Evolutionary conservation across 2,888 invertebrate genomes (phyloP), one percentile per base, ranked within the genome.

Genomic region (Nomada goodeniana): DNA sequence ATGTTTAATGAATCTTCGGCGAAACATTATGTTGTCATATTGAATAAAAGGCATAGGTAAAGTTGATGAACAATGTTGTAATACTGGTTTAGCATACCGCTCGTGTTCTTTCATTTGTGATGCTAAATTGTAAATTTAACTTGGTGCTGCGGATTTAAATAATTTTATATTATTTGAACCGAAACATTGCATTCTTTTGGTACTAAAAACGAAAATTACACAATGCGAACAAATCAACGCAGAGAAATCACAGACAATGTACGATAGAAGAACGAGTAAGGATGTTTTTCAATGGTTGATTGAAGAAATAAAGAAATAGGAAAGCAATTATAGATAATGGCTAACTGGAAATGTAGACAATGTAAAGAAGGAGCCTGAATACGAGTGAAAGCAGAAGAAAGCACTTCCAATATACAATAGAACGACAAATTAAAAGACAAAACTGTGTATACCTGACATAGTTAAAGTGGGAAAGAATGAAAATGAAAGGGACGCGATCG

Each of bases 351-450:
- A 20, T 2, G 10, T 15, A 36, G 36, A 36, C 36, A 67, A 52
- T 2, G 57, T 47, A 7, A 52, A 18, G 23, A 50, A 26, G 70
- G n/a, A 47, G 26, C 2, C n/a, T 9, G 42, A 1, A 13, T 13
- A 59, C 36, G n/a, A 67, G 13, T 13, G 55, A 18, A 23, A 42
- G 36, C 23, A 5, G 18, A 36, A 13, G n/a, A 57, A n/a, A 18
- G 47, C 47, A 47, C 36, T 23, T 15, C 50, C 18, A 57, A 59
- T 74, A 57, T 13, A 69, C 20, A 18, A 59, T 59, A 23, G 26
- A 52, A 52, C 23, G 36, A 42, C 18, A 42, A 59, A n/a, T 52
- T 47, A 52, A 74, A 73, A 73, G 23, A 11, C 29, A 13, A 9
- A 42, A 47, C n/a, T 2, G 15, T 13, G n/a, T 44, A 13, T 13